These are phyloP conservation scores for Pristionchus exspectatus DNA, from an alignment of 2,888 invertebrate genomes.

Conservation along the genomic window DNA sequence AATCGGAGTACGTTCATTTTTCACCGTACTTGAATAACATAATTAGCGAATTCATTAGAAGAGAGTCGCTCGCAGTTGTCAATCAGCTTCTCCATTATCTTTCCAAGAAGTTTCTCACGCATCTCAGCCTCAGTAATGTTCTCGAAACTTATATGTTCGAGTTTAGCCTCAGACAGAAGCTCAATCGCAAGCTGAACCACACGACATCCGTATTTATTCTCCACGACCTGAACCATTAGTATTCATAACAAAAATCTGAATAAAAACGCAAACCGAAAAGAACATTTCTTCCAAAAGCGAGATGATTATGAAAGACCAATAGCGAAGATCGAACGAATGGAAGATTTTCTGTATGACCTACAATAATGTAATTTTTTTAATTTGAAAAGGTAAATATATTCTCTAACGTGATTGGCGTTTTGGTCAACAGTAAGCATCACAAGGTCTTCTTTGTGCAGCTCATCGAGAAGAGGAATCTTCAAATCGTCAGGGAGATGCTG, in stretches of 20 bases:
- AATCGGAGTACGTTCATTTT: no score
- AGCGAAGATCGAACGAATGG: constrained; percentile 46
- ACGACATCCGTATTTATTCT: constrained; percentile 73
- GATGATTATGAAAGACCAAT: constrained; percentile 35
- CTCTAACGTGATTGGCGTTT: constrained; percentile 72
- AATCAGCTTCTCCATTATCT: constrained; percentile 60
- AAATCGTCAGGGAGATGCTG: constrained; percentile 22
- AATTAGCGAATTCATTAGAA: constrained; percentile 75
- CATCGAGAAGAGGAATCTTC: constrained; percentile 55
- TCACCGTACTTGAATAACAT: constrained; percentile 58
- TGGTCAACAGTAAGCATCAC: constrained; percentile 68
- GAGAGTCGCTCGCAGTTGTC: constrained; percentile 62
- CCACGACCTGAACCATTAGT: constrained; percentile 58
- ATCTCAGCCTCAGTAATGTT: background rate
- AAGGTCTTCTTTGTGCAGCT: constrained; percentile 60
- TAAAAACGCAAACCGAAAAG: background rate
- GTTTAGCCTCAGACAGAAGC: constrained; percentile 60
- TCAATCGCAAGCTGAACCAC: constrained; percentile 73
- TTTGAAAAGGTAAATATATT: constrained; percentile 46
- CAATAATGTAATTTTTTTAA: no score
- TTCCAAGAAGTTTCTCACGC: constrained; percentile 52
- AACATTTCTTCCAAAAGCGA: constrained; percentile 56
- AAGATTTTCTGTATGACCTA: constrained; percentile 61
- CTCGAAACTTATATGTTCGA: background rate
- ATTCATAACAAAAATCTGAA: background rate